Evolutionary conservation across 2,113 vertebrate species (phyloP), one percentile per base, ranked within the genome.

Genomic region (Ceyx melanurus): DNA sequence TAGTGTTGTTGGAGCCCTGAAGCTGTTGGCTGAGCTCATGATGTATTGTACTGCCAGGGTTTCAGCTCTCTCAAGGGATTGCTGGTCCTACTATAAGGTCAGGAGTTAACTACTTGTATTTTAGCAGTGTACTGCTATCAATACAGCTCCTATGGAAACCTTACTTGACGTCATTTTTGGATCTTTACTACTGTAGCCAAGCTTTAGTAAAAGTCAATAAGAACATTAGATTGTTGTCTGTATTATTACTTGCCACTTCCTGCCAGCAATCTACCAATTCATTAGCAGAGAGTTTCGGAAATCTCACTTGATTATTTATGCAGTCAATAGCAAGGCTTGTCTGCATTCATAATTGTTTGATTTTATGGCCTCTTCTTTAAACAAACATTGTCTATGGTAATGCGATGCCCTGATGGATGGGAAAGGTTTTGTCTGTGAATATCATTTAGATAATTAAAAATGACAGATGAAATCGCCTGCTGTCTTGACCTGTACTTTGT

Each of bases 371-470:
- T 97, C 98, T 98, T 98, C 98, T 99, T 99, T 99, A 99, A 99
- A 99, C 99, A 99, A 99, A 99, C 98, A 99, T 98, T 97, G 98
- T 98, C 98, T 98, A 99, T 99, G 99, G 98, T 99, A 99, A 99
- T 99, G 98, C 42, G 98, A 97, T 98, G 98, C 98, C 98, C 98
- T 98, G 98, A 98, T 98, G 98, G 98, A 98, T 98, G 97, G 98
- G 98, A 98, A 98, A 98, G 98, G 97, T 99, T 98, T 98, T 97
- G 96, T 97, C 98, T 98, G 98, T 99, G 99, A 99, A 99, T 99
- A 99, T 99, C 98, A 99, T 99, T 99, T 99, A 99, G 98, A 99
- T 99, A 99, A 99, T 99, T 99, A 99, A 99, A 99, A 99, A 99
- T 98, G 99, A 99, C 99, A 99, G 99, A 98, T 98, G 98, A 99